phyloP scores from a whole-genome alignment of 2,113 vertebrate species.

The Pseudopodoces humilis region DNA sequence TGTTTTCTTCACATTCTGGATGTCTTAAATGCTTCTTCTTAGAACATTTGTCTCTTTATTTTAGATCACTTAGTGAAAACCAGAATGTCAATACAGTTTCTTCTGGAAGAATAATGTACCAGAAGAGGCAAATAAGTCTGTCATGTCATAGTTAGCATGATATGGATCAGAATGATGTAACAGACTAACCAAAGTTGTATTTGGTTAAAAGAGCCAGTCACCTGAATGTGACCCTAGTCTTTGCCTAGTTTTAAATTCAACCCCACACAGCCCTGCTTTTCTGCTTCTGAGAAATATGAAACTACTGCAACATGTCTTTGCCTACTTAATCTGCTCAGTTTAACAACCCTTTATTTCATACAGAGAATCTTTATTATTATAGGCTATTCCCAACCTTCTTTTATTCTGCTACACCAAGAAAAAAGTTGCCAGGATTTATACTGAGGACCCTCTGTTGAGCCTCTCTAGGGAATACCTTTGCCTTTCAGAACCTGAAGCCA shows the following conservation, averaged over 20 bases:
- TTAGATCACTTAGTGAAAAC: neutral
- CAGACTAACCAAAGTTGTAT: neutral
- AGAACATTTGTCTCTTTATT: neutral
- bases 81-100: neutral
- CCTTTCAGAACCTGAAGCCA: neutral
- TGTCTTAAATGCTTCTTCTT: neutral
- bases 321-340: neutral
- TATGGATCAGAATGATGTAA: neutral
- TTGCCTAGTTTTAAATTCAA: neutral
- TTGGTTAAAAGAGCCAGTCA: neutral
- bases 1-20: neutral
- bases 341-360: no score
- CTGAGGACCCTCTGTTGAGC: rapidly evolving
- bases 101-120: neutral
- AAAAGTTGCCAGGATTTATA: neutral
- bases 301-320: rapidly evolving
- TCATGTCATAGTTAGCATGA: neutral
- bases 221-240: neutral
- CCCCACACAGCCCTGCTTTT: neutral
- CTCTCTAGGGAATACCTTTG: neutral
- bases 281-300: neutral
- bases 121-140: neutral
- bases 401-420: neutral
- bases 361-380: neutral
- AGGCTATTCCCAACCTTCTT: neutral